Base-by-base conservation (phyloP, 2,113 vertebrate genomes). In the Pelodiscus sinensis region DNA sequence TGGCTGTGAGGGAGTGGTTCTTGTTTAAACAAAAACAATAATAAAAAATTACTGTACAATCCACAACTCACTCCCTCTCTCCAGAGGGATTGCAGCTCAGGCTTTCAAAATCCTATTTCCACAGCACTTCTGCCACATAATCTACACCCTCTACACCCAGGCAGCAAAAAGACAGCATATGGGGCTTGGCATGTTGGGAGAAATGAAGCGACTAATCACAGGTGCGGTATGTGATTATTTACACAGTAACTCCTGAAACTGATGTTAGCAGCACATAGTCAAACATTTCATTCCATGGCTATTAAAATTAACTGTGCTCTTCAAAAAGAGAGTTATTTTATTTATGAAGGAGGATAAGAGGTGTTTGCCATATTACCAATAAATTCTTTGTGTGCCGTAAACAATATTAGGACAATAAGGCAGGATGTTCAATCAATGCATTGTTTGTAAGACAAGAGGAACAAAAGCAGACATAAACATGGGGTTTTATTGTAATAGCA, bases 351-450 rank as follows among this genome's bases (percentile, higher is more conserved):
- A 19, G 35, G 31, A 86, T 27, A 81, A 81, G 31, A 79, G 18
- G 21, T 3, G 19, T 62, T 87, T 86, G 51, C 86, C 31, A 94
- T 92, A 95, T 77, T 50, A 86, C 2, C 5, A 58, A 12, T 0
- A 57, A 82, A 90, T 58, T 92, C 87, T 80, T 88, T 54, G 75
- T 21, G 62, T 89, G 90, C 57, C 52, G 27, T 82, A 90, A 87
- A 82, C 0, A 71, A 71, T 0, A 73, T 82, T 68, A 56, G 77
- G 51, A 86, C 88, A 92, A 86, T 9, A 85, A 85, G 77, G 86
- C 0, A 24, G 38, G 81, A 85, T 1, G 2, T 44, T 86, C 38
- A 2, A 91, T 50, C 8, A 88, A 91, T 21, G 60, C 55, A 77
- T 2, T 29, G 52, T 19, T 87, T 21, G 22, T 9, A 14, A 65